These are phyloP conservation scores for Pristionchus maxplancki DNA, from an alignment of 2,888 invertebrate species.

Conservation along the genomic window DNA sequence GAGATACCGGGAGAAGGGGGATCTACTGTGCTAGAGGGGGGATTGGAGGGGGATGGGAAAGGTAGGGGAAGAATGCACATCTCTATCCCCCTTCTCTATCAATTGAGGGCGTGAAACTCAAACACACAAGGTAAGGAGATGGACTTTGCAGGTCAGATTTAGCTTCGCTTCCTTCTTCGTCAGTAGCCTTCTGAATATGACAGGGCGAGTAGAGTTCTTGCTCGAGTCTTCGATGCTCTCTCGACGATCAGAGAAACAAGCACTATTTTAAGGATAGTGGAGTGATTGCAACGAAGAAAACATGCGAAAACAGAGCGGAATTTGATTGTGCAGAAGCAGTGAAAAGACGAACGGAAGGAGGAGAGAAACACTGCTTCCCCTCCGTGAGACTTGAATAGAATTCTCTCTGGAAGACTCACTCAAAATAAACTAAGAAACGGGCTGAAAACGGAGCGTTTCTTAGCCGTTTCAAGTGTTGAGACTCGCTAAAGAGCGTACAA, in stretches of 20 bases:
- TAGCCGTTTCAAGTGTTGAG: too few relatives aligned
- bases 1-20: background rate
- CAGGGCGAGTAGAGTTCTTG: too few relatives aligned
- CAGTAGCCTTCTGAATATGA: too few relatives aligned
- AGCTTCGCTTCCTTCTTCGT: background rate
- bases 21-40: background rate
- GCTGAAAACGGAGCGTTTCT: background rate
- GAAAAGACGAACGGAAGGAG: background rate
- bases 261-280: too few relatives aligned
- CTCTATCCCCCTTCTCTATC: conserved; percentile 8
- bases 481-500: background rate
- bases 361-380: background rate
- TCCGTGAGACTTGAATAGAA: background rate
- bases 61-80: background rate
- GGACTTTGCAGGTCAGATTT: background rate
- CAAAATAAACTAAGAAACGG: conserved; percentile 2
- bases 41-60: background rate
- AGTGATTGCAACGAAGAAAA: background rate
- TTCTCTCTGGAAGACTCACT: background rate
- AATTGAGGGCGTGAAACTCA: conserved; percentile 35
- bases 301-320: background rate
- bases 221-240: background rate
- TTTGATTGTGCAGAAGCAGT: background rate
- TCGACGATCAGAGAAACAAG: too few relatives aligned
- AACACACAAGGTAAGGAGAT: background rate